Conservation (phyloP, 2,797 vertebrate species). For the Microctenopoma stevenorrisi region DNA sequence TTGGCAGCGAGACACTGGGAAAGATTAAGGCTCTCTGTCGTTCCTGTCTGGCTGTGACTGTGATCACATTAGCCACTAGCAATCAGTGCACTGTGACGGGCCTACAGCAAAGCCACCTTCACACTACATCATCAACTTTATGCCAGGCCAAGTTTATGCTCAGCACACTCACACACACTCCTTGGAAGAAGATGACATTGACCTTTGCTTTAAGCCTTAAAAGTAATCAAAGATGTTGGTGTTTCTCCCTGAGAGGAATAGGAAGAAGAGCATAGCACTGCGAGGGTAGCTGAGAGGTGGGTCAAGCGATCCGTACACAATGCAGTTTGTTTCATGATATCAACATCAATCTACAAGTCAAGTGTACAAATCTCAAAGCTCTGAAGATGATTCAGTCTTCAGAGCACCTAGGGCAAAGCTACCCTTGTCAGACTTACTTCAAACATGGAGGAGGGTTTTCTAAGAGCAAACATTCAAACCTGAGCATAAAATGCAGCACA, state of each 20-base stretch:
- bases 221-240: constrained; percentile 1
- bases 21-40: constrained; percentile 71
- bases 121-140: constrained; percentile 46
- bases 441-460: constrained; percentile 26
- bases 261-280: not conserved
- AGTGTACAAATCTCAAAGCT: constrained; percentile 37
- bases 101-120: constrained; percentile 58
- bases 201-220: constrained; percentile 17
- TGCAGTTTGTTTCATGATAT: constrained; percentile 31
- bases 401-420: constrained; percentile 36
- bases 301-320: constrained; percentile 37
- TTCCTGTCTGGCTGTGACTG: constrained; percentile 60
- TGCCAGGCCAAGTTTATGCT: not conserved
- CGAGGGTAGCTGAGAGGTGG: constrained; percentile 7
- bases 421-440: constrained; percentile 30
- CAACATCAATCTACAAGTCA: constrained; percentile 43
- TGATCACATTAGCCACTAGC: constrained; percentile 78
- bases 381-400: constrained; percentile 38
- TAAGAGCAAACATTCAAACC: constrained; percentile 38
- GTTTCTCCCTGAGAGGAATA: not conserved
- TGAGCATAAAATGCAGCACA: constrained; percentile 24
- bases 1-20: constrained; percentile 71
- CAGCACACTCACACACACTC: not conserved
- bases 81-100: constrained; percentile 60
- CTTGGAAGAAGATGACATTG: not conserved